Conservation (phyloP, 2,113 vertebrate species). For the Bos indicus region DNA sequence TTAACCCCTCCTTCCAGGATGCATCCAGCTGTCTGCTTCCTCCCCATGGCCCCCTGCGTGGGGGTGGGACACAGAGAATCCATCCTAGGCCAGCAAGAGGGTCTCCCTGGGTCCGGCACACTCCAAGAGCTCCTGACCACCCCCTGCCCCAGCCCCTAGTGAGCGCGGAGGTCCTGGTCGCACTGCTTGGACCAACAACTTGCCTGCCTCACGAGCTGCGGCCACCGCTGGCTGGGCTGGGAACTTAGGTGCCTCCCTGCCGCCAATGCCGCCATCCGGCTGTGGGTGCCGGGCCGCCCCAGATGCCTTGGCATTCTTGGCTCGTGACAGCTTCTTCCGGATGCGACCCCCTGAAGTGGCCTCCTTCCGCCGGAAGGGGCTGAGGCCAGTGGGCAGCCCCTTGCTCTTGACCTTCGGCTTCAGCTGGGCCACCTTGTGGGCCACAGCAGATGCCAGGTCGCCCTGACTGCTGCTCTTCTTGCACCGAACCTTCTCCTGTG, state of each 20-base stretch:
- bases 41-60: rapidly evolving
- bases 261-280: conserved; percentile 65
- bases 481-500: conserved; percentile 84
- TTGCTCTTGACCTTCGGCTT: conserved; percentile 89
- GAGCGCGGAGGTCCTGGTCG: not conserved
- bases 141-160: not conserved
- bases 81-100: not conserved
- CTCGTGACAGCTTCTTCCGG: conserved; percentile 85
- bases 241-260: conserved; percentile 59
- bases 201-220: not conserved
- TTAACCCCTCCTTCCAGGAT: not conserved
- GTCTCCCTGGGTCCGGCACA: rapidly evolving
- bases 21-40: not conserved
- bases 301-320: conserved; percentile 78
- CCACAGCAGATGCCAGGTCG: conserved; percentile 82
- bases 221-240: conserved; percentile 19
- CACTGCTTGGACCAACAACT: not conserved
- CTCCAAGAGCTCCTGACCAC: rapidly evolving
- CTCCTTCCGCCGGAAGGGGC: conserved; percentile 85
- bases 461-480: conserved; percentile 79
- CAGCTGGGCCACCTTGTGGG: conserved; percentile 83
- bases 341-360: conserved; percentile 77
- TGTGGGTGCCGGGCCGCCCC: conserved; percentile 74
- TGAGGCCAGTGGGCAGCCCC: conserved; percentile 80
- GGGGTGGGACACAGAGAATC: not conserved